phyloP scores from a whole-genome alignment of 2,113 vertebrate genomes.

The Ascaphus truei region DNA sequence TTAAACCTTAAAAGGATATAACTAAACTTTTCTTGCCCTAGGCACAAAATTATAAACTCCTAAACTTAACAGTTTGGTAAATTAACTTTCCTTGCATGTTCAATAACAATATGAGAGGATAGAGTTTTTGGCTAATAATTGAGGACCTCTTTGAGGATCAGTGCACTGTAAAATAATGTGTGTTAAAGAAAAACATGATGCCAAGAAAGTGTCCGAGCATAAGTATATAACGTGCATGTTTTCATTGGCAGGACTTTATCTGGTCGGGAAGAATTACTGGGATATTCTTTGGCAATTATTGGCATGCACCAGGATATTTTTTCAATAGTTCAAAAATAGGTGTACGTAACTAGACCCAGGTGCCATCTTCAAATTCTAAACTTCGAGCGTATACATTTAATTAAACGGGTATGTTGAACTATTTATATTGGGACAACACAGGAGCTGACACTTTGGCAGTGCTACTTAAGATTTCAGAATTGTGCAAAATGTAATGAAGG shows the following conservation, averaged over 20 bases:
- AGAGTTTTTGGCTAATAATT: constrained; percentile 4
- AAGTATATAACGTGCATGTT: constrained; percentile 22
- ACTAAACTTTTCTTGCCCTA: neutral
- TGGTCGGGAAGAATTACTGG: neutral
- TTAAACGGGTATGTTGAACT: neutral
- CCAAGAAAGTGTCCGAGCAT: constrained; percentile 3
- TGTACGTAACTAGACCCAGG: neutral
- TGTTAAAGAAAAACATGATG: neutral
- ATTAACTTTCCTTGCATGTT: constrained; percentile 16
- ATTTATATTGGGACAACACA: neutral
- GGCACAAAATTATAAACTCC: constrained; percentile 11
- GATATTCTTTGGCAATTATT: no score
- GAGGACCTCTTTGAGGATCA: constrained; percentile 11
- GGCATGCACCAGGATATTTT: neutral
- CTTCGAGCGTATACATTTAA: no score
- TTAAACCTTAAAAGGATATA: constrained; percentile 8
- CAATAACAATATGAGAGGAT: constrained; percentile 1
- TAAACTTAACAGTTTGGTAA: constrained; percentile 2
- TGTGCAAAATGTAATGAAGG: no score
- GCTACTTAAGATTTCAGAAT: no score
- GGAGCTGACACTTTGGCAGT: no score
- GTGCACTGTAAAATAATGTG: neutral
- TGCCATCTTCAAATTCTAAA: no score
- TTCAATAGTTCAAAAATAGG: neutral
- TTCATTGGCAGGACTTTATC: neutral